phyloP scores from a whole-genome alignment of 2,797 vertebrate species.

The Rhinella marina region DNA sequence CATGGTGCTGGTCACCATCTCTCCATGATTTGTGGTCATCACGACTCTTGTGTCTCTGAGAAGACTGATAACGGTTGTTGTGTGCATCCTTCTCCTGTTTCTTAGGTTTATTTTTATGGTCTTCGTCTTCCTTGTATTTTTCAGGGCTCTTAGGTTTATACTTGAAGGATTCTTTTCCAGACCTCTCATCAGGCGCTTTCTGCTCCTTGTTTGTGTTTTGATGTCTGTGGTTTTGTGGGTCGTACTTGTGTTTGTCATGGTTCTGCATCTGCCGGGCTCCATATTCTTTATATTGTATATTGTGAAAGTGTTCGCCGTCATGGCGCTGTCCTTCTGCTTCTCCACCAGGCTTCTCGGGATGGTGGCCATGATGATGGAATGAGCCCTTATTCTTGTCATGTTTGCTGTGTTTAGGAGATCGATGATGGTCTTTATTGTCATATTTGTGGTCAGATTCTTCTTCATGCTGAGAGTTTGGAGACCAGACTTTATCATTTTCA shows the following conservation, averaged over 20 bases:
- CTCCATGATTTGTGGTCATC: not conserved
- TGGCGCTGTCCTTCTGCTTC: not conserved
- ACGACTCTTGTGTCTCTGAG: not conserved
- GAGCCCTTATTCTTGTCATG: not conserved
- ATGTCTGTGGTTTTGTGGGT: not conserved
- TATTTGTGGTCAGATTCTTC: not conserved
- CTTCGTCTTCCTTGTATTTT: not conserved
- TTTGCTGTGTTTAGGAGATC: not conserved
- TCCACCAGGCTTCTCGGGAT: not conserved
- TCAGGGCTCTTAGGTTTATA: not conserved
- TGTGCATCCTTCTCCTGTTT: constrained; percentile 14
- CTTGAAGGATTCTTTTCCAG: not conserved
- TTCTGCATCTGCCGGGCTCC: not conserved
- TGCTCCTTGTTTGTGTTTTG: not conserved
- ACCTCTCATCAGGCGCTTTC: not conserved
- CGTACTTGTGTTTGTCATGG: not conserved
- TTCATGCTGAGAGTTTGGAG: not conserved
- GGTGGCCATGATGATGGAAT: not conserved
- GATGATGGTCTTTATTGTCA: not conserved
- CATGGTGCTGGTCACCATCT: not conserved
- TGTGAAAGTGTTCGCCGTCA: not conserved
- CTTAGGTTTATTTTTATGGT: not conserved
- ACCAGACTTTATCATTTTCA: not conserved
- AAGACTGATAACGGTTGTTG: not conserved
- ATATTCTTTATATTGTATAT: not conserved